Conservation (phyloP, 2,113 vertebrate genomes). For the Tachuris rubrigastra region DNA sequence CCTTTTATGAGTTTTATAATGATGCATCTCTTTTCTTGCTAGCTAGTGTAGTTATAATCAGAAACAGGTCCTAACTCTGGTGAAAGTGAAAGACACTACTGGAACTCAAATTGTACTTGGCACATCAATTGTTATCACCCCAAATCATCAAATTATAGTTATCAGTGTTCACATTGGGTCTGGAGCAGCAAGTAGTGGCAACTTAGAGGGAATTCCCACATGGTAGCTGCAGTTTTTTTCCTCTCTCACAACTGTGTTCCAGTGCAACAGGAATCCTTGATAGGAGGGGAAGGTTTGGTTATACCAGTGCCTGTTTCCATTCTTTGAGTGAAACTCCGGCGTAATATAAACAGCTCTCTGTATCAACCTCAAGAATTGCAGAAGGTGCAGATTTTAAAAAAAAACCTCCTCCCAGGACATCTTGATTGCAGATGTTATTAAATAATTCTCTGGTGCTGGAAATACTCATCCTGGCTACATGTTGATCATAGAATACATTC, state of each 20-base stretch:
- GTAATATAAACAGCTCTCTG: background rate
- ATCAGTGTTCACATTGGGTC: background rate
- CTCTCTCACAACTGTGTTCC: background rate
- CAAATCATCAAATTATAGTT: background rate
- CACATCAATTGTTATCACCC: background rate
- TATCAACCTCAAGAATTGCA: background rate
- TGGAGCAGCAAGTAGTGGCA: background rate
- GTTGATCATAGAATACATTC: constrained; percentile 44
- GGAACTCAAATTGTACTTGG: background rate
- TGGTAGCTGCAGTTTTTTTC: background rate
- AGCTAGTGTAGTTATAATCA: background rate
- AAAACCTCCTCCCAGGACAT: background rate
- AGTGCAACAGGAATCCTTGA: background rate
- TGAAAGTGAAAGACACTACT: background rate
- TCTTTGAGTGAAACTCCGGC: background rate
- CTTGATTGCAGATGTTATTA: constrained; percentile 54
- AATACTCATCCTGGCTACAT: constrained; percentile 7
- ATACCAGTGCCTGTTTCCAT: background rate
- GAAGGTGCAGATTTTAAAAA: background rate
- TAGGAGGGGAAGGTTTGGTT: background rate
- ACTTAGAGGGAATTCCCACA: background rate
- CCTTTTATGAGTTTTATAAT: background rate
- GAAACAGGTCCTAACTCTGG: background rate
- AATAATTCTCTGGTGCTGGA: constrained; percentile 13
- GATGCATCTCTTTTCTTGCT: background rate